A percentile compares a stretch with the other conserved stretches of the same genome.
Evolutionary conservation across 2,888 invertebrate species (phyloP).

Genomic region (Acrobasis repandana): DNA sequence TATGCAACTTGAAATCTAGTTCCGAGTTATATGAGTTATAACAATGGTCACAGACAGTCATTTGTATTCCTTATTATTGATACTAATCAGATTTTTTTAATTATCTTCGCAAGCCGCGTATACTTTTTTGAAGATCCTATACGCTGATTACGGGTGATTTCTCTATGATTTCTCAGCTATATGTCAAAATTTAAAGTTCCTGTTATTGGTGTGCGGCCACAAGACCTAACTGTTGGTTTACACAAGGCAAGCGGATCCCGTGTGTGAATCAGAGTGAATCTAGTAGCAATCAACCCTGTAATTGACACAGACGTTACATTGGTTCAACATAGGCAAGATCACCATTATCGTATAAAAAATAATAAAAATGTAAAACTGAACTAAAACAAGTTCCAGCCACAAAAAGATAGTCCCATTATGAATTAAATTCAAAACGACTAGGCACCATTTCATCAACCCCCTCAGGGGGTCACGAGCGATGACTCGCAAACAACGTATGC

Average conservation of each 20-base stretch:
- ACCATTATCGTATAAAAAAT: too few relatives aligned
- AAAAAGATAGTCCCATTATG: neutral
- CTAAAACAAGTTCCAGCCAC: neutral
- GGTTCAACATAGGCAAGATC: too few relatives aligned
- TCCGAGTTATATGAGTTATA: neutral
- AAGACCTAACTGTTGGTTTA: too few relatives aligned
- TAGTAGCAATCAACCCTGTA: too few relatives aligned
- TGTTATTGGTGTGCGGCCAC: neutral
- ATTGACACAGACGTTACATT: too few relatives aligned
- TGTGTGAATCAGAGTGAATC: too few relatives aligned
- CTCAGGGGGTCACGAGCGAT: neutral
- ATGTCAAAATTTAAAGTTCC: neutral
- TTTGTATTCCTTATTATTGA: too few relatives aligned
- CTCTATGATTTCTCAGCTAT: too few relatives aligned
- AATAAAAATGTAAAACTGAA: neutral
- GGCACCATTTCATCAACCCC: conserved; percentile 1
- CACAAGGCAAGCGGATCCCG: too few relatives aligned
- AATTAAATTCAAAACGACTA: conserved; percentile 7
- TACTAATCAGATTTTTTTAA: too few relatives aligned
- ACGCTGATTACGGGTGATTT: too few relatives aligned
- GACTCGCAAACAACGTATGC: conserved; percentile 14
- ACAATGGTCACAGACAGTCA: too few relatives aligned
- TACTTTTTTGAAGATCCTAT: conserved; percentile 38
- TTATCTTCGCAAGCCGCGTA: conserved; percentile 25
- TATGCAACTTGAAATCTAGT: conserved; percentile 18